Conservation (phyloP, 2,113 vertebrate species). For the Chlamydotis undulata region DNA sequence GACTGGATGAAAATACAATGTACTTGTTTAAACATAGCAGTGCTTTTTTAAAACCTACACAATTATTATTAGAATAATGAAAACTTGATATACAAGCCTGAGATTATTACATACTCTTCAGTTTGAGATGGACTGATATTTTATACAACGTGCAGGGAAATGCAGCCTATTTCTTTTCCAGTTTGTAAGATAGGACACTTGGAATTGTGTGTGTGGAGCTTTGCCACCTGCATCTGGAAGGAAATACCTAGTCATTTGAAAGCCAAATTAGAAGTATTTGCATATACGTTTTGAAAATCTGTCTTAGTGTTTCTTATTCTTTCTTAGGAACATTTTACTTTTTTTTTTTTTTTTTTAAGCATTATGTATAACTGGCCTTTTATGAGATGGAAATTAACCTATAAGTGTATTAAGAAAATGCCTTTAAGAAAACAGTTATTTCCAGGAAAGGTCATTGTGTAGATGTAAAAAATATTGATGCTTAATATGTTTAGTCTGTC, state of each 20-base stretch:
- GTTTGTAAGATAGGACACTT: not conserved
- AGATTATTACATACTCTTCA: not conserved
- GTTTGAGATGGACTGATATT: not conserved
- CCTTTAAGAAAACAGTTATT: not conserved
- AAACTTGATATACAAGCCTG: not conserved
- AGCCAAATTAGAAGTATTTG: not conserved
- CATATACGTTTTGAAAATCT: not conserved
- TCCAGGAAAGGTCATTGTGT: conserved; percentile 2
- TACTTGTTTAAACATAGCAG: not conserved
- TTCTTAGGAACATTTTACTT: not conserved
- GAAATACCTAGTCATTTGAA: not conserved
- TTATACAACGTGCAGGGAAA: not conserved
- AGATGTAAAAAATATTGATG: not conserved
- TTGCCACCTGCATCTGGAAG: not conserved
- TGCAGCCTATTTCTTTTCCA: not conserved
- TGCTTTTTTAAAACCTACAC: not conserved
- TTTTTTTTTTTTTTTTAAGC: accelerated
- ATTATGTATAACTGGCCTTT: not conserved
- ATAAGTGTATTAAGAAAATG: not conserved
- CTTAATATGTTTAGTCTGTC: conserved; percentile 31
- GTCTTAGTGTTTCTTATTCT: not conserved
- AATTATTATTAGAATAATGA: not conserved
- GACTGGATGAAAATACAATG: not conserved
- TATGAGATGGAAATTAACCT: not conserved
- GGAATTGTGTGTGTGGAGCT: not conserved